Percentiles rank a stretch among this genome's conserved stretches.
Conservation (phyloP, 2,888 invertebrate genomes). For the Watsonalla cultraria region DNA sequence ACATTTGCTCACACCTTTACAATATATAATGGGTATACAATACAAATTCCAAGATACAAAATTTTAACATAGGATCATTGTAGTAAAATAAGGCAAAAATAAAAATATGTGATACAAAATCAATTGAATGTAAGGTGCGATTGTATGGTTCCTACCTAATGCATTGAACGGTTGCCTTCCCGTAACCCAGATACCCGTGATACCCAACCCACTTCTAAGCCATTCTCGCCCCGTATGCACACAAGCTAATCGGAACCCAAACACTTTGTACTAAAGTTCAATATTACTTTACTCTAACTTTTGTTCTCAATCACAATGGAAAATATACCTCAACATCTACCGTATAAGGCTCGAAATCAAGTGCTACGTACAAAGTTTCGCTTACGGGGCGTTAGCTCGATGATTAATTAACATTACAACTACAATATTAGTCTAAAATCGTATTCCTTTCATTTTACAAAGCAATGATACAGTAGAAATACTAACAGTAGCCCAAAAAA, state of each 20-base stretch:
- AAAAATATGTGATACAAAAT: too few relatives aligned
- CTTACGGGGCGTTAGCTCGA: background rate
- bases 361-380: background rate
- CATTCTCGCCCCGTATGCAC: background rate
- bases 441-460: background rate
- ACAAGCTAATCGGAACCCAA: background rate
- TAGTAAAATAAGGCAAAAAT: too few relatives aligned
- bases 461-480: background rate
- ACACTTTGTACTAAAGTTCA: background rate
- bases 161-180: background rate
- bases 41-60: too few relatives aligned
- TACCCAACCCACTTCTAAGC: background rate
- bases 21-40: too few relatives aligned
- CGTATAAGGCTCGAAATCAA: background rate
- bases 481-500: background rate
- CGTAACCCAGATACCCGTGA: background rate
- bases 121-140: too few relatives aligned
- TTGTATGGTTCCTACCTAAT: background rate
- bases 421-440: conserved; percentile 1
- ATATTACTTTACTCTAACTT: too few relatives aligned
- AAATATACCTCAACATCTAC: background rate
- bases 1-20: too few relatives aligned
- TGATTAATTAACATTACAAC: background rate
- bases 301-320: too few relatives aligned
- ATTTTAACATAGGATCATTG: too few relatives aligned